Evolutionary conservation across 2,113 vertebrate genomes (phyloP).

Genomic region (Tachysurus vachellii): DNA sequence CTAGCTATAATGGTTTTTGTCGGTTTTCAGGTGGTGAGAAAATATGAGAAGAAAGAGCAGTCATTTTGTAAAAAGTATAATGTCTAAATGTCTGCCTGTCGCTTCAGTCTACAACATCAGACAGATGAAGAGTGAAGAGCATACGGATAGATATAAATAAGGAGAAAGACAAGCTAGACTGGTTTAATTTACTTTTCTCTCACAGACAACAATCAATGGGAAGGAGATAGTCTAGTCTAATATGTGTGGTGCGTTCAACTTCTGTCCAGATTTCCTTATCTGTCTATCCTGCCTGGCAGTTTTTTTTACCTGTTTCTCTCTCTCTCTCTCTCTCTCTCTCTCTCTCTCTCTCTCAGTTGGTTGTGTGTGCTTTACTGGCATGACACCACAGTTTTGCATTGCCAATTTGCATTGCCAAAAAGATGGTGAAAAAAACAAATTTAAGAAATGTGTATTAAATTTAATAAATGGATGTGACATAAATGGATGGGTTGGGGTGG

Average conservation of each 20-base stretch:
- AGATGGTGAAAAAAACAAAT: too few species aligned
- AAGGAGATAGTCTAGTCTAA: slow-evolving; percentile 4
- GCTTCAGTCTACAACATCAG: not conserved
- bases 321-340: not conserved
- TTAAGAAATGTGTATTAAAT: too few species aligned
- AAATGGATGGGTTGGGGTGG: too few species aligned
- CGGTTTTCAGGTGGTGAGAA: not conserved
- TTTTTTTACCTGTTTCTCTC: not conserved
- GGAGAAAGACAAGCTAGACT: slow-evolving; percentile 8
- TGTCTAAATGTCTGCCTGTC: not conserved
- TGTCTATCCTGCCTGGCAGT: not conserved
- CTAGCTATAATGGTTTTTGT: not conserved
- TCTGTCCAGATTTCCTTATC: not conserved
- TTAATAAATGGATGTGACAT: too few species aligned
- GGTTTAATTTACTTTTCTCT: slow-evolving; percentile 45
- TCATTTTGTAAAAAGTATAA: not conserved
- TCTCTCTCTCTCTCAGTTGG: not conserved
- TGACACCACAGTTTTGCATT: too few species aligned
- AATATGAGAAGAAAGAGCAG: not conserved
- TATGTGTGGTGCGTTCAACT: not conserved
- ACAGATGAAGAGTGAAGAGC: slow-evolving; percentile 6
- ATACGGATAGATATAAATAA: slow-evolving; percentile 19
- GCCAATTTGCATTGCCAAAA: too few species aligned
- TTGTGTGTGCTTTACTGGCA: too few species aligned
- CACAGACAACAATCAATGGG: slow-evolving; percentile 35